Conservation (phyloP, 2,797 vertebrate genomes). For the Pagetopsis macropterus region DNA sequence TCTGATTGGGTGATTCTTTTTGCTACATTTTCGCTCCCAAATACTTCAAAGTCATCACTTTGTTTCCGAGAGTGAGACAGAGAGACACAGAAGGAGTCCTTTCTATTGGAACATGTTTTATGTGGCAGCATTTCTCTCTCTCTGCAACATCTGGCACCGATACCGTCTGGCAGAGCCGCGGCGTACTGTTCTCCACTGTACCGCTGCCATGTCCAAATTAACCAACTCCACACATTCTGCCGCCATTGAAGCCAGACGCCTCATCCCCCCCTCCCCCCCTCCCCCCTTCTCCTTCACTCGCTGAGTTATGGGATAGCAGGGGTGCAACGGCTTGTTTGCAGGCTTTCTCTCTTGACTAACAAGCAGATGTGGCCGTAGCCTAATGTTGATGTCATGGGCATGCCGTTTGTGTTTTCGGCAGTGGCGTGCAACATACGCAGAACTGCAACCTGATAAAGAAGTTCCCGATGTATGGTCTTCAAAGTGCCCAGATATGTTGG, state of each 20-base stretch:
- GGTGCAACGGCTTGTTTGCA: conserved; percentile 66
- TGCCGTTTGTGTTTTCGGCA: conserved; percentile 35
- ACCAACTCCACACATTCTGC: conserved; percentile 84
- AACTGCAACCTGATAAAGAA: neutral
- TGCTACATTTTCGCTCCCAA: conserved; percentile 57
- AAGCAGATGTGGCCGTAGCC: conserved; percentile 69
- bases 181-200: conserved; percentile 84
- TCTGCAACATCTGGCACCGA: conserved; percentile 90
- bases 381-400: conserved; percentile 60
- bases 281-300: conserved; percentile 38
- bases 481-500: conserved; percentile 6
- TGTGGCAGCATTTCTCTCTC: conserved; percentile 84
- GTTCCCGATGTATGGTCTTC: conserved; percentile 1
- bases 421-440: conserved; percentile 9
- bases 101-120: conserved; percentile 84
- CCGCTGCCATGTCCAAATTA: conserved; percentile 85
- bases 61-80: conserved; percentile 53
- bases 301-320: conserved; percentile 68
- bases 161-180: conserved; percentile 77
- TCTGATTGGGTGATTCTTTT: conserved; percentile 66
- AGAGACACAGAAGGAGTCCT: conserved; percentile 61
- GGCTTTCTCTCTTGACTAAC: conserved; percentile 62
- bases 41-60: conserved; percentile 76
- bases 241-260: conserved; percentile 81
- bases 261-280: conserved; percentile 57